Evolutionary conservation across 1,140 invertebrate species (phyloP), one percentile per base, ranked within the genome.

Genomic region (Achatina immaculata): DNA sequence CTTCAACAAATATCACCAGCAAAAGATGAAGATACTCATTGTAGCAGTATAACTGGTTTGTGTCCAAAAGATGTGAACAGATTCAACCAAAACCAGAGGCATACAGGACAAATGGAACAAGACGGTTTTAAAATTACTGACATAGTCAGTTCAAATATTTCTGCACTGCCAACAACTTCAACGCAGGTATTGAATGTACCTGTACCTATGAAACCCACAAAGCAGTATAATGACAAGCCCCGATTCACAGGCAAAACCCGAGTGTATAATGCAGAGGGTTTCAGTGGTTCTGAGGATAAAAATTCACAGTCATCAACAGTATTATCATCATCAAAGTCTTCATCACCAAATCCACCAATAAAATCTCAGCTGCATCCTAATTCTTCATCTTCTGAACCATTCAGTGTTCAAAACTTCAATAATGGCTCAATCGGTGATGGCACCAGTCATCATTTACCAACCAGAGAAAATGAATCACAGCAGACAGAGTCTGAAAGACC

Each of bases 81-180:
- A 62, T 9, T 34, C n/a, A 71, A n/a, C 40, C 68, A 71, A 71
- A 31, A 71, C 40, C n/a, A 40, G 14, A 71, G 68, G 21, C 19
- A 71, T 43, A 7, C 68, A 2, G 28, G 19, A 1, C 16, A 28
- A 1, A 71, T 4, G 21, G 42, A 21, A 24, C n/a, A 34, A 42
- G 38, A 21, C 31, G n/a, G 19, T 43, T 21, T 43, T 28, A 42
- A 28, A 71, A 28, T 19, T 28, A 71, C 19, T 3, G 42, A 71
- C 31, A 31, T 42, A 40, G 42, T 43, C n/a, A 42, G 19, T 43
- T n/a, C 38, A 42, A 40, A 40, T 21, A 71, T 43, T 28, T 40
- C 38, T 2, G 6, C 38, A 19, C 9, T 19, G 40, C 36, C 36
- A 40, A 3, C 38, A 24, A 42, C 38, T 43, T 1, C 36, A 34